Conservation (phyloP, 2,888 invertebrate species). For the Molorchus minor region DNA sequence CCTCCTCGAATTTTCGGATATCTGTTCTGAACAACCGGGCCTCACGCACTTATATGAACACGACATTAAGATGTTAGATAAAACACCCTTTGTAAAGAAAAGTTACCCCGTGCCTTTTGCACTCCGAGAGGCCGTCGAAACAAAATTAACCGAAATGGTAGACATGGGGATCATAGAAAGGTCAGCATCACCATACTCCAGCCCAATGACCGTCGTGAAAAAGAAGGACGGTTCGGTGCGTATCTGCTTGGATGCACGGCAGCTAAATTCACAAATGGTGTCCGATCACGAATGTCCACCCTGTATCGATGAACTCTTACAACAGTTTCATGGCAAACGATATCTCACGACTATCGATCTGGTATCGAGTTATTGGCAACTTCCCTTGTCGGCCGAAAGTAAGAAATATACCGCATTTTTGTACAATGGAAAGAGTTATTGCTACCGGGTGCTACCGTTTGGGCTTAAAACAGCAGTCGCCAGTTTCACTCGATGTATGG, state of each 20-base stretch:
- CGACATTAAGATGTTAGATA: constrained; percentile 14
- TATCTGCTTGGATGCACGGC: constrained; percentile 9
- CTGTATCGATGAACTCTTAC: no score
- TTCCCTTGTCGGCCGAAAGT: neutral
- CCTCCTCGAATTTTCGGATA: neutral
- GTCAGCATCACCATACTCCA: constrained; percentile 20
- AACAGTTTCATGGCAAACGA: no score
- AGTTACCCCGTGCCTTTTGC: constrained; percentile 25
- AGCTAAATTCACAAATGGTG: no score
- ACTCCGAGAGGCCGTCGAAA: constrained; percentile 7
- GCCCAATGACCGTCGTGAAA: constrained; percentile 23
- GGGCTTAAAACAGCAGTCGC: neutral
- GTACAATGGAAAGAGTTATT: neutral
- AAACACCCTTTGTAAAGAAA: constrained; percentile 12
- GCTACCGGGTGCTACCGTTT: no score
- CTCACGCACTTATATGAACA: constrained; percentile 16
- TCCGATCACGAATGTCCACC: no score
- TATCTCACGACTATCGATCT: no score
- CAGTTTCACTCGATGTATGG: neutral
- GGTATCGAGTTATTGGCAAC: neutral
- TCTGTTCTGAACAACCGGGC: no score
- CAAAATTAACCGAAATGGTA: constrained; percentile 23
- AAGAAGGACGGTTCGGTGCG: constrained; percentile 27
- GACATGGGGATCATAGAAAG: constrained; percentile 17
- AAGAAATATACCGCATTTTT: neutral